Base-by-base conservation (phyloP, 92 coral and sea anemone species). In the Epizoanthus stellaris region DNA sequence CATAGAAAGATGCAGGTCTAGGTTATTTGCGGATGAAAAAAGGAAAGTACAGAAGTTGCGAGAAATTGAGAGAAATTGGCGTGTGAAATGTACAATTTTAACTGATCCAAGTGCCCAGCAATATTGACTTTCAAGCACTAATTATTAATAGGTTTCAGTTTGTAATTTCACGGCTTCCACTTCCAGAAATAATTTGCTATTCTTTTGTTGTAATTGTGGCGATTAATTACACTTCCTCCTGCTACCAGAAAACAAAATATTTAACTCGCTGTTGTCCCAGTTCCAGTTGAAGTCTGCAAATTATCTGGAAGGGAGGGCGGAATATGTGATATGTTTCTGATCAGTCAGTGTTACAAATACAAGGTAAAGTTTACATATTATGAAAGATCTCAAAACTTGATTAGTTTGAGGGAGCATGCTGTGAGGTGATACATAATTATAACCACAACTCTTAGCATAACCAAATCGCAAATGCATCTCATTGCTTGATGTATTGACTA, bases 111-210 rank as follows among this genome's bases (percentile, higher is more conserved):
- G 43, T 30, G 34, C 15, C 42, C 39, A 23, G 34, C 4, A 19
- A 20, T 17, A 30, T 64, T 10, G 13, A 59, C 4, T 3, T 59
- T 7, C 17, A 13, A 13, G 6, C 64, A 59, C 64, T n/a, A n/a
- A n/a, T n/a, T n/a, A n/a, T n/a, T 64, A 7, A 30, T 30, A 30
- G 34, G 40, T 64, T 64, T 64, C 4, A 23, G 6, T 70, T 70
- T 47, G 77, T 21, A 47, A 72, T 72, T 72, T 38, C 20, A 68
- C 21, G 73, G 49, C 73, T 68, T 68, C 69, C 39, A 66, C 56
- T 72, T 43, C 76, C 76, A 72, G 77, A 72, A 71, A 43, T 20
- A 9, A 72, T 72, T 49, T 72, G 39, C 38, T 17, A 47, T 47
- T 72, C 73, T 39, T 68, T 68, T 68, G 73, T 68, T 43, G 4